Evolutionary conservation across 1,140 invertebrate species (phyloP), one percentile per base, ranked within the genome.

Genomic region (Diuraphis noxia): DNA sequence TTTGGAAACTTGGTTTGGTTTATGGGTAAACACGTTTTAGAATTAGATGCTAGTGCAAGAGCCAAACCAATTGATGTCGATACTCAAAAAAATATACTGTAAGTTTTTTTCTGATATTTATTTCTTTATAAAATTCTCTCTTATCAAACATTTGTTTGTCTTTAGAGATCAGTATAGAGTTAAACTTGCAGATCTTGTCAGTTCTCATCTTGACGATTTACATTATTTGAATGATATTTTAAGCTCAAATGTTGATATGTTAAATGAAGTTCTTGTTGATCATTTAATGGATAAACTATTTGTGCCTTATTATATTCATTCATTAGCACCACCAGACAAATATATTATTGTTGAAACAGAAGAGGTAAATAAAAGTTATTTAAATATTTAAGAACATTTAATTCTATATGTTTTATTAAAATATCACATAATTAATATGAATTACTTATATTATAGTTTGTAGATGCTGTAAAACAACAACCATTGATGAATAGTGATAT

Each of bases 1-100:
- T 99, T 99, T 94, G 99, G 98, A 92, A 99, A 99, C 95, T 95
- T 99, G 41, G 98, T 99, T n/a, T 99, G 98, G 98, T 99, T 99
- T 93, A 99, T 99, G 93, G 99, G 98, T 87, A 99, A 98, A 95
- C 98, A 99, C 94, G 98, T 99, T 92, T 95, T 99, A 92, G 98
- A 99, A 94, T 94, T 99, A 87, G 98, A 99, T 94, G 96, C 96
- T 9, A 99, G 98, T 95, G 97, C 99, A 43, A 95, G 98, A 81
- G 77, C 89, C 52, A 91, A 91, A 40, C 89, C 93, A 98, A 46
- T 82, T 52, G 89, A 91, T 91, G 89, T 98, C 93, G 98, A 98
- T 94, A 97, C 97, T 89, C 98, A 99, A 98, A 99, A 95, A 96
- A 96, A 95, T 82, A 56, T 92, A 72, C 79, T 84, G 77, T 92